Base-by-base conservation (phyloP, 2,888 invertebrate species). In the Drosophila phalerata region DNA sequence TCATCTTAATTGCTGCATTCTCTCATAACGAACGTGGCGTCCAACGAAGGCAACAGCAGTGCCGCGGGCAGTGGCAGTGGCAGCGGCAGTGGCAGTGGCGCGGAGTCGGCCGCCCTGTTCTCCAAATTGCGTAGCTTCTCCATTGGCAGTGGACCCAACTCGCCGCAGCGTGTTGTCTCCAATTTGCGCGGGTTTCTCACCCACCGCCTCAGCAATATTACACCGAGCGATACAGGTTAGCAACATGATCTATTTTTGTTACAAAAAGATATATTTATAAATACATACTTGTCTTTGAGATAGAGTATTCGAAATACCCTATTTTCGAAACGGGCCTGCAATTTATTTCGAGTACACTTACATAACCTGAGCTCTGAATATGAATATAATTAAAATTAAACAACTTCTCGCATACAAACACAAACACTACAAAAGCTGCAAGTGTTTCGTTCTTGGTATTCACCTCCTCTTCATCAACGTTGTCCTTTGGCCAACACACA, bases 161-260 rank as follows among this genome's bases (percentile, higher is more conserved):
- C 95, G 91, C 95, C 95, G 86, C 94, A 95, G 92, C 94, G 95
- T 88, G 95, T 96, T 91, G 96, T 96, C 92, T 95, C 94, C 93
- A 95, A 95, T 93, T 95, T 96, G 93, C 94, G 94, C 91, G 96
- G 96, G 89, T 96, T 94, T 94, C 94, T 96, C 85, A 93, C 94
- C 91, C 94, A 94, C 93, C 94, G 95, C 73, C 79, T 92, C 94
- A 95, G 92, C 93, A 95, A 92, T 94, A 95, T 91, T 93, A 95
- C 92, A 94, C 95, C 93, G 94, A 94, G 95, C 90, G 96, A 96
- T 91, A 95, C 96, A 95, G 96, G 96, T 96, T 88, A 94, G 94
- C 30, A 9, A 3, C 8, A n/a, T 22, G 3, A 17, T 28, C 4
- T 1, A 25, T 25, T 5, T 22, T 11, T 1, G 34, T 11, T 13